Conservation (phyloP, 2,113 vertebrate genomes). For the Petrocephalus microphthalmus region DNA sequence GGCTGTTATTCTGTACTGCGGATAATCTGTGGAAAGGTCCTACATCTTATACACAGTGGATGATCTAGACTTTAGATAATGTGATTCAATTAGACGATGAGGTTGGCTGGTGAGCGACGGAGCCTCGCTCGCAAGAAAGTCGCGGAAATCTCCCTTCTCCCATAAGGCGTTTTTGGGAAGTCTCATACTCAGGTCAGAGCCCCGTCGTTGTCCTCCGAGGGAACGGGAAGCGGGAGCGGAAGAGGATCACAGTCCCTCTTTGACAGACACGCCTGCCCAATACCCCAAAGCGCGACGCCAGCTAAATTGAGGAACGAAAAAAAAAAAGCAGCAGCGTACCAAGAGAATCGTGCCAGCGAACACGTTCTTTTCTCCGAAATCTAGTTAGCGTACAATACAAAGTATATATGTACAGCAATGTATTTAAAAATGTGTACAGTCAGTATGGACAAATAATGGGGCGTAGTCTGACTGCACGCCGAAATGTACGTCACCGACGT, state of each 20-base stretch:
- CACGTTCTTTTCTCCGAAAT: background rate
- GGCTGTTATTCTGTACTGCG: background rate
- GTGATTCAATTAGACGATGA: background rate
- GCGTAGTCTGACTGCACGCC: background rate
- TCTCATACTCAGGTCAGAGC: constrained; percentile 1
- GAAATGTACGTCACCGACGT: background rate
- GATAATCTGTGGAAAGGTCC: background rate
- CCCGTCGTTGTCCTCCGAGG: background rate
- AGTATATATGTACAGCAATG: constrained; percentile 20
- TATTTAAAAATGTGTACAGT: constrained; percentile 23
- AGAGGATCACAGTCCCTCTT: background rate
- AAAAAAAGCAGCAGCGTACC: background rate
- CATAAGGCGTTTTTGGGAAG: background rate
- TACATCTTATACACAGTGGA: background rate
- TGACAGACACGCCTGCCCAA: background rate
- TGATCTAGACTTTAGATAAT: background rate
- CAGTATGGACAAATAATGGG: constrained; percentile 1
- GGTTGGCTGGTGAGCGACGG: background rate
- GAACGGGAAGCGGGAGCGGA: background rate
- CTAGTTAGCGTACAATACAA: background rate
- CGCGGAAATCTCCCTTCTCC: too few species aligned
- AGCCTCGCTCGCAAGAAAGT: background rate
- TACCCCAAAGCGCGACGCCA: background rate
- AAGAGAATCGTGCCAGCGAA: background rate
- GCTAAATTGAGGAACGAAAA: background rate